Base-by-base conservation (phyloP, 2,797 vertebrate species). In the Sus cebifrons region DNA sequence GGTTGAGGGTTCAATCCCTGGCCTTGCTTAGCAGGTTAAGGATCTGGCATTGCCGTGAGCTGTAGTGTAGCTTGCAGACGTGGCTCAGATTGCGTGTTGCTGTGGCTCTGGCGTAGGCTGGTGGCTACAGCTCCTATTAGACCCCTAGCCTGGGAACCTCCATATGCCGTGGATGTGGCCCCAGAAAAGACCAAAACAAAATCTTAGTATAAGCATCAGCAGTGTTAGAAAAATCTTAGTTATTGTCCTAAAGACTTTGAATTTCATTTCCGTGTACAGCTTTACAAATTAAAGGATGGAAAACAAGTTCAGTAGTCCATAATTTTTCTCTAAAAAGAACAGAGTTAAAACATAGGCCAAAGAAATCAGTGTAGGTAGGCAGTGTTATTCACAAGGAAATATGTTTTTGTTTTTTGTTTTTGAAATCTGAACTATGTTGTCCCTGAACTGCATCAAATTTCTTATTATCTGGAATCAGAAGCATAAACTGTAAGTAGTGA, bases 211-310 rank as follows among this genome's bases (percentile, higher is more conserved):
- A 88, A 94, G 27, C 52, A 74, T 91, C 60, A 54, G 0, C 60
- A 56, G 52, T 70, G 44, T 75, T 84, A 77, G 94, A 65, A 68
- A 78, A 86, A 83, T 44, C 6, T 86, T 44, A 73, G 23, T 95
- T 93, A 71, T 62, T 95, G 40, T 54, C 16, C 18, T 90, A 10
- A 91, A 49, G 88, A 16, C 64, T 94, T 94, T 90, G 54, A 62
- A 1, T 94, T 92, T 96, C 40, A 70, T 82, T 90, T 97, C 58
- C 95, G 40, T 84, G 29, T 87, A 77, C 9, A 89, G 12, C 32
- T 71, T 97, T 96, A 90, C 25, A 95, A 77, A 73, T 83, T 65
- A 91, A 88, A 92, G 36, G 13, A 27, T 58, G 89, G 52, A 90
- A 95, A 94, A 73, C 27, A 84, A 18, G 5, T 78, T 73, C 64